phyloP scores from a whole-genome alignment of 1,140 invertebrate genomes.

The Harpegnathos saltator region DNA sequence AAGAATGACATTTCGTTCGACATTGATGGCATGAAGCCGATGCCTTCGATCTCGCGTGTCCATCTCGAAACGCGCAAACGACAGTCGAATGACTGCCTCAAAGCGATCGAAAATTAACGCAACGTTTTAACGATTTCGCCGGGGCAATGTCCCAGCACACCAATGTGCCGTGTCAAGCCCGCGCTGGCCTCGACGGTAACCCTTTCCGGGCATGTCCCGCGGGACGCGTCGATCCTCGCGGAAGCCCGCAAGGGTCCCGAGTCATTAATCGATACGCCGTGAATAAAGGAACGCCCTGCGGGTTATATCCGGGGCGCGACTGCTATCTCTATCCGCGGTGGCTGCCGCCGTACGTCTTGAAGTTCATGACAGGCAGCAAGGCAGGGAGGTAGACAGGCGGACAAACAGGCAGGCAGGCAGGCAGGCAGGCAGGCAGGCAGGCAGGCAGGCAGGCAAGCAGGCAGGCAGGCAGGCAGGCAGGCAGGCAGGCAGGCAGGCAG shows the following conservation, averaged over 20 bases:
- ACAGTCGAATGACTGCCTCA: background rate
- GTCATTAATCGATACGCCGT: constrained; percentile 81
- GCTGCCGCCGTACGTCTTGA: constrained; percentile 79
- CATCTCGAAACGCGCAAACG: too few relatives aligned
- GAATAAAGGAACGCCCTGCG: constrained; percentile 74
- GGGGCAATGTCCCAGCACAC: background rate
- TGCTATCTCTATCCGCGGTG: constrained; percentile 75
- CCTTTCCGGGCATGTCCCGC: constrained; percentile 43
- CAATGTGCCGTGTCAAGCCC: constrained; percentile 9
- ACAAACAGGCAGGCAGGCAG: constrained; percentile 66
- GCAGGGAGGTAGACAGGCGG: constrained; percentile 34
- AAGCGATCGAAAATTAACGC: background rate
- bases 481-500: constrained; percentile 71
- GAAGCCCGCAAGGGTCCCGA: constrained; percentile 63
- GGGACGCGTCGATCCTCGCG: constrained; percentile 52
- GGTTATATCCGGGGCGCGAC: constrained; percentile 77
- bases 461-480: constrained; percentile 66
- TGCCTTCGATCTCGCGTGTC: too few relatives aligned
- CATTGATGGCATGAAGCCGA: too few relatives aligned
- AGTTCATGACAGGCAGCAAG: constrained; percentile 75
- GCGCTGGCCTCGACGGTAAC: constrained; percentile 16
- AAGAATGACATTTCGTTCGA: too few relatives aligned
- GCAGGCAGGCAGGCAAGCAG: constrained; percentile 18
- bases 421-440: constrained; percentile 71
- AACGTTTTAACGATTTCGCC: constrained; percentile 12